Conservation (phyloP, 2,113 vertebrate species). For the Limanda limanda region DNA sequence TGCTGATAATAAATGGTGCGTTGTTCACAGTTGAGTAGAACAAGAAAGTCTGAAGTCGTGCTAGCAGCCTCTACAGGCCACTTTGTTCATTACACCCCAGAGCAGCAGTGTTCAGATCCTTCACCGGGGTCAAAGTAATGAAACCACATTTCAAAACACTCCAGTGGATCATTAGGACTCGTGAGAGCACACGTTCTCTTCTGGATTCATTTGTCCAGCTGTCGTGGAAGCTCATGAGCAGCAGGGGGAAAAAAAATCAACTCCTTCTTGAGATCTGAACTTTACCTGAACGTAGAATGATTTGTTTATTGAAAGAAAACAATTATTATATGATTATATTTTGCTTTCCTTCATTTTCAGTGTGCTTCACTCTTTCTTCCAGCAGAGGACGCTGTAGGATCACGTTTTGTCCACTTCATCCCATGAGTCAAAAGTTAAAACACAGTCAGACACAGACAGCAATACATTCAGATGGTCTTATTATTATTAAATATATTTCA, state of each 20-base stretch:
- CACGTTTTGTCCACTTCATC: background rate
- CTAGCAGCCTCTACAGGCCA: background rate
- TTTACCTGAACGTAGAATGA: too few species aligned
- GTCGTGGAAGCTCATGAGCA: too few species aligned
- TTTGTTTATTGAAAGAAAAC: too few species aligned
- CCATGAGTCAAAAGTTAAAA: background rate
- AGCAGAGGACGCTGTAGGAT: slow-evolving; percentile 40
- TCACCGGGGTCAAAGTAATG: background rate
- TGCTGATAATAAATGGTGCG: background rate
- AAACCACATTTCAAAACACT: background rate
- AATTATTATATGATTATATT: too few species aligned
- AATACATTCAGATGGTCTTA: too few species aligned
- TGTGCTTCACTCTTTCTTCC: background rate
- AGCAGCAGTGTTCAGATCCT: background rate
- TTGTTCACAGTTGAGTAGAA: background rate
- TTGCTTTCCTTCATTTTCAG: background rate
- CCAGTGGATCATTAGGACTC: background rate
- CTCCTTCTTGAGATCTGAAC: too few species aligned
- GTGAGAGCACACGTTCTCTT: too few species aligned
- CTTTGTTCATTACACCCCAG: background rate
- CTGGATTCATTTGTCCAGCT: too few species aligned
- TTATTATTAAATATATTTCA: background rate
- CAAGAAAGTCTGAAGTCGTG: background rate
- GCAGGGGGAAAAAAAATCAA: too few species aligned
- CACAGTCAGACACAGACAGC: background rate